Evolutionary conservation across 1,140 invertebrate species (phyloP).

Genomic region (Drosophila athabasca): DNA sequence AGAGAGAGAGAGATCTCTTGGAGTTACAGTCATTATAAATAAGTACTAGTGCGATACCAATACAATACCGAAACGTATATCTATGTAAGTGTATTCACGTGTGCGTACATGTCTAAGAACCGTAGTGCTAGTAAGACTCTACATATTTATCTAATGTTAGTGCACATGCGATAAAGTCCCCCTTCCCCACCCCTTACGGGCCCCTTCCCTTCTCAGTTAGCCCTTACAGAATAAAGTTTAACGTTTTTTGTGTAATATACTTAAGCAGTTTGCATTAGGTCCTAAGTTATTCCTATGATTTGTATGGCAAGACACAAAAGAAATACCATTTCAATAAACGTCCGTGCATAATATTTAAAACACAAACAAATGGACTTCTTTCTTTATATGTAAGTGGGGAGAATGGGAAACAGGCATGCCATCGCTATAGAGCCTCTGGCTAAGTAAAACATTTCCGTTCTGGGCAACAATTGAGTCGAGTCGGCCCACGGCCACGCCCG

Average conservation of each 20-base stretch:
- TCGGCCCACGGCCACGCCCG: conserved; percentile 52
- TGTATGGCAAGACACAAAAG: conserved; percentile 51
- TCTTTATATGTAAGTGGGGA: conserved; percentile 25
- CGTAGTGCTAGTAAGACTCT: conserved; percentile 65
- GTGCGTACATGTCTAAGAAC: conserved; percentile 69
- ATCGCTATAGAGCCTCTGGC: conserved; percentile 1
- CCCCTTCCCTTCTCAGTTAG: conserved; percentile 24
- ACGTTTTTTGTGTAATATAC: conserved; percentile 71
- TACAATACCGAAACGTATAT: conserved; percentile 48
- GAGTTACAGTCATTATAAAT: conserved; percentile 45
- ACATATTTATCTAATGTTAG: conserved; percentile 75
- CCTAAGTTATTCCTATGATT: conserved; percentile 65
- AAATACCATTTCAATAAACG: conserved; percentile 78
- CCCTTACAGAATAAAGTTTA: conserved; percentile 47
- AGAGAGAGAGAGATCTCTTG: conserved; percentile 19
- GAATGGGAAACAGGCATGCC: conserved; percentile 1
- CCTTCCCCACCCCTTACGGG: not conserved
- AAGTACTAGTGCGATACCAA: conserved; percentile 15
- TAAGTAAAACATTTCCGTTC: conserved; percentile 52
- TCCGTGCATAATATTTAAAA: conserved; percentile 77
- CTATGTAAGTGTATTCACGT: conserved; percentile 67
- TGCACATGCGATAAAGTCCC: conserved; percentile 39
- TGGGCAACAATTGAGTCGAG: conserved; percentile 23
- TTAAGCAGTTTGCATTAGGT: conserved; percentile 74
- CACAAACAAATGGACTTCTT: conserved; percentile 59